phyloP scores from a whole-genome alignment of 2,797 vertebrate genomes.

The Syngnathus acus region DNA sequence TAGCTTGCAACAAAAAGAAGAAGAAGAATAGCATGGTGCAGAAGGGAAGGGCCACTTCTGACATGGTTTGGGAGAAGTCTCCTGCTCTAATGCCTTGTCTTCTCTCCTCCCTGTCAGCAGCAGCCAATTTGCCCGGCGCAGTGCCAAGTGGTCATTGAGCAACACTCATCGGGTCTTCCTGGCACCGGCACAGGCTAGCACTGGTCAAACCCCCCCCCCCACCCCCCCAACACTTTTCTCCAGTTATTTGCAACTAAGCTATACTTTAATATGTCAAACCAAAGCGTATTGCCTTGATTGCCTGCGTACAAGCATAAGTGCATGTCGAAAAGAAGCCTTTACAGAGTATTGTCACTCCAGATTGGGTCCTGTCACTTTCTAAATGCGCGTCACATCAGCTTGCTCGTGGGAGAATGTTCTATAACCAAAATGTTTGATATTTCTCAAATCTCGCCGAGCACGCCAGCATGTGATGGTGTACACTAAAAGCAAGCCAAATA shows the following conservation, averaged over 20 bases:
- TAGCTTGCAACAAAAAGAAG: conserved; percentile 10
- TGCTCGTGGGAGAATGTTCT: conserved; percentile 33
- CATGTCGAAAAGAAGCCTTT: conserved; percentile 44
- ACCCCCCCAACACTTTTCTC: background rate
- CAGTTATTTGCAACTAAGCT: background rate
- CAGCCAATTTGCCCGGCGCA: conserved; percentile 37
- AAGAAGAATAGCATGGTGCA: too few relatives aligned
- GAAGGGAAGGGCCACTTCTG: too few relatives aligned
- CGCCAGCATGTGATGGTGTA: conserved; percentile 19
- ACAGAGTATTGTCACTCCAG: conserved; percentile 19
- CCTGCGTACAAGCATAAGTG: conserved; percentile 34
- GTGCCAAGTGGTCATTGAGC: conserved; percentile 69
- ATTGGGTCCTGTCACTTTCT: conserved; percentile 12
- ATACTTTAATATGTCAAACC: conserved; percentile 33
- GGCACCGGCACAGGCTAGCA: conserved; percentile 61
- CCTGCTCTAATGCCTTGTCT: background rate
- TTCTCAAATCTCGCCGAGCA: conserved; percentile 34
- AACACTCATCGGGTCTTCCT: conserved; percentile 57
- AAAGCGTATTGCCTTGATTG: conserved; percentile 58
- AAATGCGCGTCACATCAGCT: conserved; percentile 11
- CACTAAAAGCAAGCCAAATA: conserved; percentile 38
- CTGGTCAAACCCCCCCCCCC: conserved; percentile 17
- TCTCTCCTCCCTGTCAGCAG: conserved; percentile 3
- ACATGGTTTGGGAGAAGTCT: background rate
- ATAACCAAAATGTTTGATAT: conserved; percentile 63